These are phyloP conservation scores for Limnephilus rhombicus DNA, from an alignment of 2,888 invertebrate genomes.

Conservation along the genomic window DNA sequence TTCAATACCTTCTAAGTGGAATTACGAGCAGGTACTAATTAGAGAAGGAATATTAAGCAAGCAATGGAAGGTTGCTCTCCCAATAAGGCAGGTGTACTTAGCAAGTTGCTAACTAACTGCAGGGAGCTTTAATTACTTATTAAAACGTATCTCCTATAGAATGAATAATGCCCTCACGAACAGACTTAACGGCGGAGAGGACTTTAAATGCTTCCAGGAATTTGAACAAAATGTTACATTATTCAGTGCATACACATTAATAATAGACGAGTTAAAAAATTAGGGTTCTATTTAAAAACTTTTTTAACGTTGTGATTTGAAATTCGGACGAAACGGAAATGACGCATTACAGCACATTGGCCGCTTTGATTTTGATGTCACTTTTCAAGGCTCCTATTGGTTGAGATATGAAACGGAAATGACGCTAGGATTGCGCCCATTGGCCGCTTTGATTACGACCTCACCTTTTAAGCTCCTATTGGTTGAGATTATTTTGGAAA, in stretches of 20 bases:
- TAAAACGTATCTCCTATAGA: not conserved
- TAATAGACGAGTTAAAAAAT: too few relatives aligned
- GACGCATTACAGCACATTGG: too few relatives aligned
- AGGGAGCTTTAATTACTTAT: not conserved
- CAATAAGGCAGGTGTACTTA: not conserved
- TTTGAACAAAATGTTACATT: not conserved
- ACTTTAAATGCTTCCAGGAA: not conserved
- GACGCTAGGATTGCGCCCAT: too few relatives aligned
- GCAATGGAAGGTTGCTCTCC: not conserved
- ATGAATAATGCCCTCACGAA: not conserved
- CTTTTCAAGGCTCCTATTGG: too few relatives aligned
- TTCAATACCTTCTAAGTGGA: not conserved
- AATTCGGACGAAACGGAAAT: too few relatives aligned
- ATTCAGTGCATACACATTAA: not conserved
- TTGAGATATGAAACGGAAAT: too few relatives aligned
- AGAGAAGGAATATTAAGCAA: not conserved
- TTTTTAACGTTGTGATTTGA: too few relatives aligned
- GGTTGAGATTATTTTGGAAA: too few relatives aligned
- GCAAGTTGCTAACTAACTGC: not conserved
- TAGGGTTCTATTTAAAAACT: too few relatives aligned
- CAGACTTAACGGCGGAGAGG: not conserved
- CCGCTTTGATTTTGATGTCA: too few relatives aligned
- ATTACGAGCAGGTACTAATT: not conserved
- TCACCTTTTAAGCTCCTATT: too few relatives aligned
- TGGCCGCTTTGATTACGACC: too few relatives aligned